Percentiles rank a stretch among this genome's conserved stretches.
These are phyloP conservation scores for Panopea generosa DNA, from an alignment of 2,888 invertebrate genomes.

Conservation along the genomic window DNA sequence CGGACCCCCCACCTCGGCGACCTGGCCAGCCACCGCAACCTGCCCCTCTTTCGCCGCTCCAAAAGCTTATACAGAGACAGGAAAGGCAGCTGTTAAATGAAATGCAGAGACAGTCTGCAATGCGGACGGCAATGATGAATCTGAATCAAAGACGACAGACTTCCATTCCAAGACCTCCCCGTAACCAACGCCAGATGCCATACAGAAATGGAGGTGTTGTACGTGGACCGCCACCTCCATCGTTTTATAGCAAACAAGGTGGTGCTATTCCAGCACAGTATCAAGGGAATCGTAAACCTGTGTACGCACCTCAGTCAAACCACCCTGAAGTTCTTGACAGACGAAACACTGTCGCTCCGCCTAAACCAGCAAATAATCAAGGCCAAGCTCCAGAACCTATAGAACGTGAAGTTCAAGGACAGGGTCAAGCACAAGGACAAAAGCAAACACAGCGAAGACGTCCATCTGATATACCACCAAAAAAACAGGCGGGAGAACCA, in stretches of 20 bases:
- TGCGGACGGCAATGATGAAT: no score
- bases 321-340: neutral
- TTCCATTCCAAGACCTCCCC: neutral
- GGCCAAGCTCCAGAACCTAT: neutral
- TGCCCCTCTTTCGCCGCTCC: neutral
- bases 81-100: no score
- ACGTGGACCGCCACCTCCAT: neutral
- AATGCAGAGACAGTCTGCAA: neutral
- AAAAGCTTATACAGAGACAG: neutral
- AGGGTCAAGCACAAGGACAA: neutral
- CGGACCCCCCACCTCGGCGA: slow-evolving; percentile 13
- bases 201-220: neutral
- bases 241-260: neutral
- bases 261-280: neutral
- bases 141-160: neutral
- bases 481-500: no score
- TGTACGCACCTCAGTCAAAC: neutral
- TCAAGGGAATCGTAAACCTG: neutral
- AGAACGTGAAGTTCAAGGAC: neutral
- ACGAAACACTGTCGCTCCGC: neutral
- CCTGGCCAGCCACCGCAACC: neutral
- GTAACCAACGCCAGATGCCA: neutral
- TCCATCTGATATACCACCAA: no score
- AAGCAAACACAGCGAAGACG: no score
- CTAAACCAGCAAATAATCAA: neutral